phyloP scores from a whole-genome alignment of 1,140 invertebrate genomes.

The Zophobas morio region DNA sequence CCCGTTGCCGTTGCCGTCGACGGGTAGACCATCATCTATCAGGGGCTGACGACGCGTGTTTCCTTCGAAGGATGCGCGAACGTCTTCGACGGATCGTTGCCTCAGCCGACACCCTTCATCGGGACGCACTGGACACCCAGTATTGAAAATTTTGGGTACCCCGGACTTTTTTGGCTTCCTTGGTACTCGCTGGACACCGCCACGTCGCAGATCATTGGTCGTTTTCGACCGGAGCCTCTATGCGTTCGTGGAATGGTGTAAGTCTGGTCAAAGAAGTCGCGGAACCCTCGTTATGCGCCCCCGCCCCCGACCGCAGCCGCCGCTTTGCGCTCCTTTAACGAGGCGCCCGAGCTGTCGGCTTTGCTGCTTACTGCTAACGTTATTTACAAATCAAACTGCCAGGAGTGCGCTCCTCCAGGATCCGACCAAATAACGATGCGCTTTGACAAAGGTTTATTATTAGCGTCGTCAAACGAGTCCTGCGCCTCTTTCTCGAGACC shows the following conservation, averaged over 20 bases:
- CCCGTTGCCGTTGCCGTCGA: conserved; percentile 50
- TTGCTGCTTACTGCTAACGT: conserved; percentile 37
- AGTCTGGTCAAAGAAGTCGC: too few species aligned
- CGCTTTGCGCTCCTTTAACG: conserved; percentile 8
- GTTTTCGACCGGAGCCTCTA: background rate
- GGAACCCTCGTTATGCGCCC: background rate
- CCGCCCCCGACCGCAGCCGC: background rate
- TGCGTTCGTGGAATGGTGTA: background rate
- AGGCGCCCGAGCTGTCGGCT: conserved; percentile 13
- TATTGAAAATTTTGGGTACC: too few species aligned
- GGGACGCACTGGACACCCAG: too few species aligned
- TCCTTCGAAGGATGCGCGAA: conserved; percentile 43
- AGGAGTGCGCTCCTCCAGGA: conserved; percentile 39
- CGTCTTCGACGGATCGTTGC: conserved; percentile 40
- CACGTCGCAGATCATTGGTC: too few species aligned
- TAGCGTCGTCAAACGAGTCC: conserved; percentile 53
- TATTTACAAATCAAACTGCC: conserved; percentile 46
- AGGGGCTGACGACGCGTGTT: conserved; percentile 55
- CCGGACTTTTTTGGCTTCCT: too few species aligned
- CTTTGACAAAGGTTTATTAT: conserved; percentile 56
- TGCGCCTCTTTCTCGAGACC: conserved; percentile 38
- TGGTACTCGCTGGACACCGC: too few species aligned
- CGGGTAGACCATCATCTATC: conserved; percentile 58
- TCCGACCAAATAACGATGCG: conserved; percentile 53
- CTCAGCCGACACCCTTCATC: background rate